Base-by-base conservation (phyloP, 2,888 invertebrate species). In the Alitta virens region DNA sequence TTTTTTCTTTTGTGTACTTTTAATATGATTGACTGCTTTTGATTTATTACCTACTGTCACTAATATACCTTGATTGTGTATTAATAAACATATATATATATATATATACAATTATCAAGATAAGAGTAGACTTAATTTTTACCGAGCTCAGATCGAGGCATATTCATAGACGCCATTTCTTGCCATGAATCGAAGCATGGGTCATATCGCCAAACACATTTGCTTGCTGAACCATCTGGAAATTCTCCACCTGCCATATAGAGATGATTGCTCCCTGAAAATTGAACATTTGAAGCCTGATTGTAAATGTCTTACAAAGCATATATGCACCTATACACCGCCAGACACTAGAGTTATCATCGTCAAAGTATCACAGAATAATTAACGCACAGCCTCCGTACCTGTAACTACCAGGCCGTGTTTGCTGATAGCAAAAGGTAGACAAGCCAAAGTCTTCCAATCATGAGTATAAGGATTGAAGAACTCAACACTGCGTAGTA, bases 351-450 rank as follows among this genome's bases (percentile, higher is more conserved):
- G n/a, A 33, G 12, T 33, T 33, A 33, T 33, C 33, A 33, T 7
- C 12, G 33, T 33, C 33, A 33, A 33, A 12, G 12, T 7, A 7
- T 5, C 33, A 33, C 5, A 33, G 33, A 33, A 7, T 33, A 33
- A 7, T 33, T 5, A 33, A 33, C 5, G n/a, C n/a, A 33, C 12
- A 12, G 5, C 33, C 33, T 12, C 49, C 60, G 60, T 67, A 78
- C 84, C 84, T 63, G 83, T 81, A 14, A 83, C 82, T 27, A 84
- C 84, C 56, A 84, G 72, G 12, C 85, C 84, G 75, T 85, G 84
- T 72, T 85, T 85, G 70, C 84, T 84, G 63, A 85, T 82, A 38
- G 85, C 85, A 74, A 84, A 84, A 7, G 85, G 85, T 16, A 85
- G 75, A 72, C 84, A 84, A 27, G 83, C 80, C 18, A 85, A 74